Evolutionary conservation across 2,113 vertebrate species (phyloP).

Genomic region (Oncorhynchus mykiss): DNA sequence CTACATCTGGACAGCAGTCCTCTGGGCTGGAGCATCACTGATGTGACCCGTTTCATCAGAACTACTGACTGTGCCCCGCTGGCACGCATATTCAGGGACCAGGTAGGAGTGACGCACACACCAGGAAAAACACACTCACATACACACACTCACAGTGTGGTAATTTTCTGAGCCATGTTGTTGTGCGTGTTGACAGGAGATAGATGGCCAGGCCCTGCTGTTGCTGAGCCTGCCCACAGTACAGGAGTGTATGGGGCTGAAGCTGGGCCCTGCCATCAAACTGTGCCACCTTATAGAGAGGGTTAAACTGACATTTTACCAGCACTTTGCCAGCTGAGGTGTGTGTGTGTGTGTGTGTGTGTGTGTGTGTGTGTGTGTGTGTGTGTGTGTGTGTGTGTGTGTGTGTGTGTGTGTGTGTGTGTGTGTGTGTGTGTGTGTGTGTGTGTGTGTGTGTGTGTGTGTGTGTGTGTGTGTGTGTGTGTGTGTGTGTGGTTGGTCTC

Average conservation of each 20-base stretch:
- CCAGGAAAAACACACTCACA: conserved; percentile 55
- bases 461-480: conserved; percentile 19
- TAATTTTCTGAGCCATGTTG: conserved; percentile 62
- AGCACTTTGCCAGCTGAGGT: conserved; percentile 88
- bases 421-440: not conserved
- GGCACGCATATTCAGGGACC: conserved; percentile 93
- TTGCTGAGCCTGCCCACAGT: conserved; percentile 95
- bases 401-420: not conserved
- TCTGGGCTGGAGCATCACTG: conserved; percentile 92
- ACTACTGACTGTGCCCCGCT: conserved; percentile 94
- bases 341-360: not conserved
- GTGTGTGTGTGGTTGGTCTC: not conserved
- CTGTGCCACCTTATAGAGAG: conserved; percentile 97
- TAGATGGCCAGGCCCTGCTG: conserved; percentile 93
- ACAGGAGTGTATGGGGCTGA: conserved; percentile 99
- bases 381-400: not conserved
- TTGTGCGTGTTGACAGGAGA: conserved; percentile 81
- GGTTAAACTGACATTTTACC: conserved; percentile 97
- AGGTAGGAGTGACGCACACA: conserved; percentile 73
- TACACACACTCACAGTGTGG: not conserved
- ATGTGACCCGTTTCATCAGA: conserved; percentile 94
- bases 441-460: not conserved
- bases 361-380: not conserved
- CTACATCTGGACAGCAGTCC: conserved; percentile 93
- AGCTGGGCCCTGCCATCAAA: conserved; percentile 95